Evolutionary conservation across 1,140 invertebrate genomes (phyloP), one percentile per base, ranked within the genome.

Genomic region (Steinernema feltiae): DNA sequence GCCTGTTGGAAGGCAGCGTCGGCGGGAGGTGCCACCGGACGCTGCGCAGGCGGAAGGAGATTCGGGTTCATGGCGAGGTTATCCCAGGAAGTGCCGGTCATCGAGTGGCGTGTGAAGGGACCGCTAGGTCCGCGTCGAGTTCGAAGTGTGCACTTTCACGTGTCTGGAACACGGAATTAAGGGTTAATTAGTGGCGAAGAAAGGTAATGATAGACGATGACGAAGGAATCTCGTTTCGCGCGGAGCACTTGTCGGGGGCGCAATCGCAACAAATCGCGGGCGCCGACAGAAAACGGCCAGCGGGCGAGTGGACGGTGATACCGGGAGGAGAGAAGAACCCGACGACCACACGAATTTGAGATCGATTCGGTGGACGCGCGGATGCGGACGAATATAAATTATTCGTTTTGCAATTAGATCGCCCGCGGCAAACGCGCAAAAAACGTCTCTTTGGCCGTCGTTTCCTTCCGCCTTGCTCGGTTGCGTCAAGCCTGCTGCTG

Each of bases 1-100:
- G 53, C 53, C 53, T 63, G 53, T 21, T 63, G 53, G 15, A 63
- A 27, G 15, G 53, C 53, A 7, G 53, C 53, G 24, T 7, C 3
- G 15, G 7, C 53, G 15, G 53, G 12, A 15, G 53, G 53, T 21
- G 15, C 15, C 53, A 7, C 2, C 12, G 15, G 53, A 3, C 24
- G 53, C 53, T 15, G 53, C 53, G 53, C 53, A 15, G 15, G 53
- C 53, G 53, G 12, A 15, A 63, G 24, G 15, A 63, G 12, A 27
- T 27, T 63, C 15, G 53, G 53, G 53, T 63, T 63, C 53, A 63
- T 63, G 12, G 24, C 53, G 24, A 63, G 15, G 53, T 63, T 63
- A 15, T 63, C 53, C 53, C 53, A 63, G 53, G 53, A 63, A 27
- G 53, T 63, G 7, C 53, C 53, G 53, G 53, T 63, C 53, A 63